Evolutionary conservation across 2,113 vertebrate species (phyloP), one percentile per base, ranked within the genome.

Genomic region (Chlamydotis undulata): DNA sequence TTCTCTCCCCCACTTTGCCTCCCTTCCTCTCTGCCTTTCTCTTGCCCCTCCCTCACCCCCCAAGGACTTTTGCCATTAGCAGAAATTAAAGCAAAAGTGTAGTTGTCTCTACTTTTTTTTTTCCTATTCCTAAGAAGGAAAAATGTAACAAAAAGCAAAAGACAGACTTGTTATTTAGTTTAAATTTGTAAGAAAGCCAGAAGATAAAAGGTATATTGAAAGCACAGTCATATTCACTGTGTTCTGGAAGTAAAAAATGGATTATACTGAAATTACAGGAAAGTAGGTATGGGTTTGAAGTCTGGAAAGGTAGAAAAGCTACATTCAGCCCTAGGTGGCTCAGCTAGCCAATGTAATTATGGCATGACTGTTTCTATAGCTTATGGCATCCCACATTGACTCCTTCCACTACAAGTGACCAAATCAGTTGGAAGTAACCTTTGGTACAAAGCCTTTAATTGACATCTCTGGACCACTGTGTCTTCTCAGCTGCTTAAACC

Each of bases 41-140:
- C 31, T 19, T 23, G 26, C 6, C 7, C 25, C 14, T 9, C 4
- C 5, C 5, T 16, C 7, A 4, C 1, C 4, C 19, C 7, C 7
- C 0, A 0, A 14, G 14, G 28, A 69, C 43, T 68, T 94, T 22
- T 84, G 56, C 14, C 23, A 49, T 78, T 83, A 78, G 8, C 47
- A 87, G n/a, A 83, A 73, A 56, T 64, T 24, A 47, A 84, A 83
- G n/a, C 7, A 33, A 79, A 18, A 60, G 9, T 59, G 19, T 49
- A 37, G 10, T 49, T 70, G 37, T 47, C 5, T 41, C 22, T 33
- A 33, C 7, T 28, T 67, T 63, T 37, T 63, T 37, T 75, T 80
- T 52, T 35, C 6, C 12, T 55, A 37, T 45, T 76, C 18, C 56
- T 90, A 53, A 64, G 56, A 18, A 67, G 75, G 70, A 57, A 74